Evolutionary conservation across 2,888 invertebrate species (phyloP), one percentile per base, ranked within the genome.

Genomic region (Micoletzkya japonica): DNA sequence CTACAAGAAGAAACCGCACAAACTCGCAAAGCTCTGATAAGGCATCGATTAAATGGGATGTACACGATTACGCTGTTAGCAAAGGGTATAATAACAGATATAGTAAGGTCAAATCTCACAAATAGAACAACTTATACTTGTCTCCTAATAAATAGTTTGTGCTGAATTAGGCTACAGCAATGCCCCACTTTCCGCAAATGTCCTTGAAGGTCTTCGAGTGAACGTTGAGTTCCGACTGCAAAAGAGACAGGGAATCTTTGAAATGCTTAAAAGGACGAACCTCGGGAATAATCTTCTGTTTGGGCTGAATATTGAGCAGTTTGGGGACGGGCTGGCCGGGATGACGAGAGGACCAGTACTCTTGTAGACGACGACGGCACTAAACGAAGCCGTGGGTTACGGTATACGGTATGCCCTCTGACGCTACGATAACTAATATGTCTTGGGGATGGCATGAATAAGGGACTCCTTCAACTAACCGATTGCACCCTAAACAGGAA

Each of bases 291-390:
- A 64, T 24, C 17, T 20, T 50, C 36, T 52, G 6, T 37, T 64
- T 64, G 52, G 30, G 20, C 20, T 67, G 26, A 10, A 67, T 26
- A 17, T 39, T 20, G 28, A 67, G 36, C 28, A 70, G 26, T 24
- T 39, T 49, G 3, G 78, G 78, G 28, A 74, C 61, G 2, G 56
- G 69, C 52, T 71, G 60, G 26, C 72, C 75, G 6, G 78, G 74
- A 61, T 72, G 70, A 26, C 58, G 56, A 32, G 76, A 73, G 24
- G 70, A 71, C 81, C 81, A 82, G 30, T 75, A 79, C 20, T 76
- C 75, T 52, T 73, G 73, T 26, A 79, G 76, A 49, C 77, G 77
- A 34, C 73, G 72, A n/a, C 77, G 77, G 24, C 79, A 73, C 81
- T 81, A 68, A 69, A 79, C 75, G 10, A 26, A 10, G 7, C n/a